Evolutionary conservation across 1,140 invertebrate species (phyloP).

Genomic region (Latrodectus geometricus): DNA sequence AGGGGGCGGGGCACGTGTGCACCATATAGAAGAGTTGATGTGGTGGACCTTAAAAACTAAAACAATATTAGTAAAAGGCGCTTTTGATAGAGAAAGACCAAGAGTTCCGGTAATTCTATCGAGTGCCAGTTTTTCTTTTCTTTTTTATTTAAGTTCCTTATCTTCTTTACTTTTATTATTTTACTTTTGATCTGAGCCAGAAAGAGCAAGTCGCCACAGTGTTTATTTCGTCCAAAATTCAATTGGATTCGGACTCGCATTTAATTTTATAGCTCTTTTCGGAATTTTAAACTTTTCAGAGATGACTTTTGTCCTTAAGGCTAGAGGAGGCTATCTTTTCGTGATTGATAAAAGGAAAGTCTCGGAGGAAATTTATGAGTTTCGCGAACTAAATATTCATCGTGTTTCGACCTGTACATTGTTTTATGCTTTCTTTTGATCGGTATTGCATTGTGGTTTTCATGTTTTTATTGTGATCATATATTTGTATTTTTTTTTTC

Average conservation of each 20-base stretch:
- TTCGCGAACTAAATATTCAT: no score
- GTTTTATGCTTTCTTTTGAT: no score
- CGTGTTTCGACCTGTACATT: no score
- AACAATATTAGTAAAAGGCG: conserved; percentile 61
- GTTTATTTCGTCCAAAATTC: conserved; percentile 53
- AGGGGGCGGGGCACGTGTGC: conserved; percentile 19
- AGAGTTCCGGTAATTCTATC: conserved; percentile 44
- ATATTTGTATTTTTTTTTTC: no score
- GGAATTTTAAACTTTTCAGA: conserved; percentile 43
- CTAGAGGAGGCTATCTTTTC: no score
- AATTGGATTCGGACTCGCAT: conserved; percentile 49
- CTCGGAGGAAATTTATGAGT: no score
- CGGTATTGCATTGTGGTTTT: no score
- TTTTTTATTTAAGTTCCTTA: neutral
- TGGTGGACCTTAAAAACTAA: conserved; percentile 47
- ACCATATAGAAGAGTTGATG: conserved; percentile 45
- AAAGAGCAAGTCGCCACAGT: conserved; percentile 17
- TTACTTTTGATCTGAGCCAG: conserved; percentile 22
- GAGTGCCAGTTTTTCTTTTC: conserved; percentile 27
- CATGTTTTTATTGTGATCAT: no score
- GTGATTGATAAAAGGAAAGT: no score
- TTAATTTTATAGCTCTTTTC: conserved; percentile 51
- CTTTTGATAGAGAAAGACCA: conserved; percentile 47
- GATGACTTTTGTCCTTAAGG: conserved; percentile 33
- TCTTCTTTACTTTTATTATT: conserved; percentile 14